phyloP scores from a whole-genome alignment of 64 coral and sea anemone genomes.

The Pocillopora verrucosa region DNA sequence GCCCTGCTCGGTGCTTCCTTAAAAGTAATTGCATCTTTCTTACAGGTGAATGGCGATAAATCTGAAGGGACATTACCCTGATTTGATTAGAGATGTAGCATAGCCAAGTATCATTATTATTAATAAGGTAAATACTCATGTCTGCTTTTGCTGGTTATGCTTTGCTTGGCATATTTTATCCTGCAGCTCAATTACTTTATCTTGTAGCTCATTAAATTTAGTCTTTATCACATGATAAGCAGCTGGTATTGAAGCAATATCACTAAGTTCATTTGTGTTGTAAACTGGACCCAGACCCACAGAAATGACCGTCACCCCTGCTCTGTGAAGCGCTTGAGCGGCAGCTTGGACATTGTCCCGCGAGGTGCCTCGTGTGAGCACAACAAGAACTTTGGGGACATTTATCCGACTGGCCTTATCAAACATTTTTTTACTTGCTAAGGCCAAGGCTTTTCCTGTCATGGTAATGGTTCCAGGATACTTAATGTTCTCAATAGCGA shows the following conservation, averaged over 20 bases:
- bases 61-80: too few relatives aligned
- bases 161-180: slow-evolving; percentile 58
- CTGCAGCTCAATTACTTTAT: slow-evolving; percentile 41
- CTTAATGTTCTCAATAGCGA: slow-evolving; percentile 47
- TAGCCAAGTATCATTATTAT: not conserved
- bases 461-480: slow-evolving; percentile 58
- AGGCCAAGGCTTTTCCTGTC: slow-evolving; percentile 54
- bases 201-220: slow-evolving; percentile 41
- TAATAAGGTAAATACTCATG: not conserved
- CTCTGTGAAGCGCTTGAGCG: slow-evolving; percentile 50
- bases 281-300: slow-evolving; percentile 59
- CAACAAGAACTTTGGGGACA: slow-evolving; percentile 67
- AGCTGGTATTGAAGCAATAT: slow-evolving; percentile 52
- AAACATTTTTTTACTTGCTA: slow-evolving; percentile 46
- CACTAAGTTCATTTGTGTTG: slow-evolving; percentile 30
- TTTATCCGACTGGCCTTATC: slow-evolving; percentile 37
- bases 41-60: too few relatives aligned
- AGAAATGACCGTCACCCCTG: slow-evolving; percentile 57
- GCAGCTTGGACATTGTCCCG: slow-evolving; percentile 37
- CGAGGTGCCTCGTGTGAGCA: slow-evolving; percentile 42
- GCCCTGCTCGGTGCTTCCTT: too few relatives aligned
- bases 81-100: too few relatives aligned
- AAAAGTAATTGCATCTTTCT: too few relatives aligned
- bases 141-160: not conserved
- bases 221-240: slow-evolving; percentile 44